phyloP scores from a whole-genome alignment of 2,797 vertebrate genomes.

The Cheirogaleus major region DNA sequence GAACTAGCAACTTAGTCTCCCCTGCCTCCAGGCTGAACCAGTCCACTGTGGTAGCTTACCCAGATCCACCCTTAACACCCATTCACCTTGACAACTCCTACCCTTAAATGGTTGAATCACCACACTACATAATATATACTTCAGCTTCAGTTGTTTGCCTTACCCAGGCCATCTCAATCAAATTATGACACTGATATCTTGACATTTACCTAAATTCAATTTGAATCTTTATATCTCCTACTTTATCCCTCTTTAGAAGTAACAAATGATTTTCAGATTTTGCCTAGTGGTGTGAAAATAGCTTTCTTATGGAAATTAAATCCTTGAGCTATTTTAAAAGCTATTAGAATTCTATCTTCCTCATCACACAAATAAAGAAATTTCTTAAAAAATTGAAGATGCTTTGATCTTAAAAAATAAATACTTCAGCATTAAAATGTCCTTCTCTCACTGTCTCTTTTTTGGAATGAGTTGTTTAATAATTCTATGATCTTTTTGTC shows the following conservation, averaged over 20 bases:
- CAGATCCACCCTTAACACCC: accelerated
- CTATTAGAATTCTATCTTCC: not conserved
- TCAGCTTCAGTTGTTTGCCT: not conserved
- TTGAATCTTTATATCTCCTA: not conserved
- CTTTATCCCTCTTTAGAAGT: not conserved
- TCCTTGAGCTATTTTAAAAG: not conserved
- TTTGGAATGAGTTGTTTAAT: not conserved
- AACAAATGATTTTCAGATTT: not conserved
- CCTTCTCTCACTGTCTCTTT: not conserved
- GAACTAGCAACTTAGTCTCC: accelerated
- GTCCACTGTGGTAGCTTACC: not conserved
- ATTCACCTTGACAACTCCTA: not conserved
- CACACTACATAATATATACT: not conserved
- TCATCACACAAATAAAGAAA: not conserved
- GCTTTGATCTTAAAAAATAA: not conserved
- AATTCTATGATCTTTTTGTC: not conserved
- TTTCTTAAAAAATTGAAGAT: not conserved
- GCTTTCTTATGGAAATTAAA: not conserved
- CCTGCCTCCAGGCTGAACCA: accelerated
- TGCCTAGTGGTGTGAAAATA: not conserved
- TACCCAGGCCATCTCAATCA: not conserved
- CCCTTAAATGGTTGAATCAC: not conserved
- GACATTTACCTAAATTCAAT: not conserved
- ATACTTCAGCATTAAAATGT: not conserved
- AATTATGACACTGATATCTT: not conserved